These are phyloP conservation scores for Muscina levida DNA, from an alignment of 2,888 invertebrate genomes.

Conservation along the genomic window DNA sequence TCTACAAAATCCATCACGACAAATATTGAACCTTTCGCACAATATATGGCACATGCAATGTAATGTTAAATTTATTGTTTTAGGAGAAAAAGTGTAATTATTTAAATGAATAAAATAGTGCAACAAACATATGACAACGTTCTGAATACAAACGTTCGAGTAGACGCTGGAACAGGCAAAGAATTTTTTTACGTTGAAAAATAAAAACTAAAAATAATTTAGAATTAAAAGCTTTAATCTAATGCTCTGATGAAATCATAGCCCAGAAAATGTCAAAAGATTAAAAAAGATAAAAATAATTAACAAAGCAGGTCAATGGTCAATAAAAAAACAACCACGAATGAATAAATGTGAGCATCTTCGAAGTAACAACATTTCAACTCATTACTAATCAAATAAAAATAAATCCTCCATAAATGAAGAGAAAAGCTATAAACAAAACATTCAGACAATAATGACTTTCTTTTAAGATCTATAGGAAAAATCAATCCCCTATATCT, in stretches of 20 bases:
- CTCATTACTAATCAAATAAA: background rate
- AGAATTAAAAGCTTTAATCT: slow-evolving; percentile 10
- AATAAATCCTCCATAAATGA: slow-evolving; percentile 12
- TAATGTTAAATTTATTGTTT: too few species aligned
- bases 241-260: slow-evolving; percentile 13
- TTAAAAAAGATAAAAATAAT: slow-evolving; percentile 28
- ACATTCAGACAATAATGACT: background rate
- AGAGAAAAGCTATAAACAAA: background rate
- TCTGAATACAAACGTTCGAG: too few species aligned
- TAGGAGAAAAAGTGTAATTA: too few species aligned
- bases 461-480: too few species aligned
- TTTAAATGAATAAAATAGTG: too few species aligned
- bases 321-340: background rate
- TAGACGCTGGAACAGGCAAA: too few species aligned
- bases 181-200: too few species aligned
- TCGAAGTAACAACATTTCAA: background rate
- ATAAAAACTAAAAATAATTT: slow-evolving; percentile 4
- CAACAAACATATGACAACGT: too few species aligned
- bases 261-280: slow-evolving; percentile 4
- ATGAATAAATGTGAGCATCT: background rate
- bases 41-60: too few species aligned
- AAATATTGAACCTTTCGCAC: too few species aligned
- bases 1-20: too few species aligned
- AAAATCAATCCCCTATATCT: background rate
- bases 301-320: slow-evolving; percentile 24